Conservation (phyloP, 2,888 invertebrate species). For the Cynaeus angustus region DNA sequence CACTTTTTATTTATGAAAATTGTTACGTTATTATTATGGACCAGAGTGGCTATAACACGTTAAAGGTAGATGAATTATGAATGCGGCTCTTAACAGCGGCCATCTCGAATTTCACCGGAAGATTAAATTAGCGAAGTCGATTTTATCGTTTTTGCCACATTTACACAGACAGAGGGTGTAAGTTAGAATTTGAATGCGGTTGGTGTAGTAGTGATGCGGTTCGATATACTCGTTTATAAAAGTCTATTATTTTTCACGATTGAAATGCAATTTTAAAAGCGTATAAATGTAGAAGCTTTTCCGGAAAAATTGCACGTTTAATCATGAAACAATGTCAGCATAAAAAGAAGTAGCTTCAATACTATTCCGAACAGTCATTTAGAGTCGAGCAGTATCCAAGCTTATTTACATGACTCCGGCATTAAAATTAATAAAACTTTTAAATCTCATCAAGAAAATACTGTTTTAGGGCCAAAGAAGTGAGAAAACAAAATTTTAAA, state of each 20-base stretch:
- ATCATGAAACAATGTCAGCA: conserved; percentile 22
- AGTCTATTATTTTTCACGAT: conserved; percentile 1
- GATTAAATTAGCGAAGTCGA: conserved; percentile 27
- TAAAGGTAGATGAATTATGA: conserved; percentile 31
- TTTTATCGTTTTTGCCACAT: conserved; percentile 6
- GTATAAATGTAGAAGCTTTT: conserved; percentile 4
- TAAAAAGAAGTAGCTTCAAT: neutral
- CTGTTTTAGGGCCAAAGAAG: too few relatives aligned
- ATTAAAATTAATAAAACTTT: neutral
- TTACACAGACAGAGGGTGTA: neutral
- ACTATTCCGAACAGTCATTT: neutral
- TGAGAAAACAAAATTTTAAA: too few relatives aligned
- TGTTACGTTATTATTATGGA: conserved; percentile 26
- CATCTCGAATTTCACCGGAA: conserved; percentile 27
- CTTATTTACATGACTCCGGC: neutral
- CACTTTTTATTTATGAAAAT: conserved; percentile 35
- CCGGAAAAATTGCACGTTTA: conserved; percentile 26
- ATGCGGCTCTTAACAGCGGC: conserved; percentile 34
- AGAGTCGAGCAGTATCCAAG: neutral
- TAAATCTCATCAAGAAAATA: too few relatives aligned
- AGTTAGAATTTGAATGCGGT: too few relatives aligned
- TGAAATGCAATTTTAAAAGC: conserved; percentile 16
- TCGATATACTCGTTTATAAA: neutral
- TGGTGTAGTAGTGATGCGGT: neutral
- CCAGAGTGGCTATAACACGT: conserved; percentile 31